phyloP scores from a whole-genome alignment of 2,113 vertebrate species.

The Odobenus rosmarus region DNA sequence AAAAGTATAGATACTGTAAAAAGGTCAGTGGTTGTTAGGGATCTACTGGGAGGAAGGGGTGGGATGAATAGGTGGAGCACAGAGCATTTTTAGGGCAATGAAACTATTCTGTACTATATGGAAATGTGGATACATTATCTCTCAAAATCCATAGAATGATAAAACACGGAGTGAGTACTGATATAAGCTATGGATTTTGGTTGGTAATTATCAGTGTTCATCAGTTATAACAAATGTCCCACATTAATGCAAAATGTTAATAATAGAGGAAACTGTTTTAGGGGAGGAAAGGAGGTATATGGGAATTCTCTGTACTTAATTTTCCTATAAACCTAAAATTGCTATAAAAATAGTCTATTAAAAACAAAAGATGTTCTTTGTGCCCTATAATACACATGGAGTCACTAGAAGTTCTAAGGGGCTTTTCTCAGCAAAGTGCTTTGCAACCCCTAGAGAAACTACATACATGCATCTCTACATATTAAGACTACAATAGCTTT shows the following conservation, averaged over 20 bases:
- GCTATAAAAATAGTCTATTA: not conserved
- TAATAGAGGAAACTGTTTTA: not conserved
- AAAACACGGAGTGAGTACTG: not conserved
- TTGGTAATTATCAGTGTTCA: not conserved
- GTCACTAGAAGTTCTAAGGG: not conserved
- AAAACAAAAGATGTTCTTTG: not conserved
- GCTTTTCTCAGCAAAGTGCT: not conserved
- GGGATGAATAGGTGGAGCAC: not conserved
- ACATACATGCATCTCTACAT: not conserved
- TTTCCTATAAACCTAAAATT: constrained; percentile 28
- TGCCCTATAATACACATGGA: not conserved
- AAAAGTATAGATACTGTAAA: not conserved
- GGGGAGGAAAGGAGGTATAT: not conserved
- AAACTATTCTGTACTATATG: not conserved
- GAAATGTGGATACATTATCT: not conserved
- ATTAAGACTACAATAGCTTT: not conserved
- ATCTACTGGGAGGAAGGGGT: not conserved
- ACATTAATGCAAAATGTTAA: not conserved
- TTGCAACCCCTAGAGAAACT: not conserved
- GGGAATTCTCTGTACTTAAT: not conserved
- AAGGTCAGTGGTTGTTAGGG: not conserved
- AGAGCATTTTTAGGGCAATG: not conserved
- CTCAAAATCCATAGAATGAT: not conserved
- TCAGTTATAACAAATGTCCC: not conserved
- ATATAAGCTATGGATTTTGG: not conserved